Base-by-base conservation (phyloP, 2,888 invertebrate species). In the Keiferia lycopersicella region DNA sequence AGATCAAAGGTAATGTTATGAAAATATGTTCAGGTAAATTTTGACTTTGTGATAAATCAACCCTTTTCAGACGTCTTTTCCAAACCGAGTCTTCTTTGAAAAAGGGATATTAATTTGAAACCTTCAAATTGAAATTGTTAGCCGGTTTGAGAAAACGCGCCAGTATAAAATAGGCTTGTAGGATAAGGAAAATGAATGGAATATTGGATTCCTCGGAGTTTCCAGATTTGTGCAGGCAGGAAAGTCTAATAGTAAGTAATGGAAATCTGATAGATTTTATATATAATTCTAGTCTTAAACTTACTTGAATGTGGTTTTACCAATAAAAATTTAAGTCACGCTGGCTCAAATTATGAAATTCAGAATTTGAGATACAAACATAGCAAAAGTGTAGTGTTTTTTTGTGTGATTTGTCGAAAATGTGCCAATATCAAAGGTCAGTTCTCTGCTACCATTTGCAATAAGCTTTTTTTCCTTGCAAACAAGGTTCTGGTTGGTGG, bases 121-220 rank as follows among this genome's bases (percentile, higher is more conserved):
- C 58, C 38, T 58, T 58, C 39, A 58, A 58, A 58, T 58, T 58
- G 58, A 58, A 58, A 58, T 58, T 58, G 58, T 58, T 39, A 58
- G 58, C 58, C 26, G 38, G 58, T 58, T 58, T 38, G 12, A 39
- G 58, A 39, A 39, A 20, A 39, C 39, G 58, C 38, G 20, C 39
- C 20, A 58, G 58, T 39, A 58, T 39, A 58, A 20, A 39, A 20
- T 58, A 58, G 38, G 58, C 39, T 58, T 58, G 58, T 18, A 39
- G 38, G 58, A 39, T 34, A 57, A 57, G 18, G 57, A 57, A 57
- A 57, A 38, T 39, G 39, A 20, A 57, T 16, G 16, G 30, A 56
- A 26, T 56, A 56, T 53, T 53, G 30, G n/a, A 22, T 26, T 56
- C 56, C 26, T 14, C 6, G 22, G 51, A 53, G 22, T 20, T 53